Conservation (phyloP, 2,888 invertebrate genomes). For the Acanthacorydalis orientalis region DNA sequence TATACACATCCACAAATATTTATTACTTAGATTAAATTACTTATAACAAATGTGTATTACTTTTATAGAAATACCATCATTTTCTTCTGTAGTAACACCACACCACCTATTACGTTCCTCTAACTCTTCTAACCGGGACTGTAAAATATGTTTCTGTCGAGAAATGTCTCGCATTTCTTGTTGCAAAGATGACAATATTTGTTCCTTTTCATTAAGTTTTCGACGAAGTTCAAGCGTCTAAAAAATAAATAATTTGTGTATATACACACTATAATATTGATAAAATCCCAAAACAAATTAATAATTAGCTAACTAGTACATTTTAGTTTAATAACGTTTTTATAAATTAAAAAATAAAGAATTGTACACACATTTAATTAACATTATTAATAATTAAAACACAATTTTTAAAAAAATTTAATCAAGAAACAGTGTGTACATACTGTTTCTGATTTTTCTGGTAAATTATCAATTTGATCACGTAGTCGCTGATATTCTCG, state of each 20-base stretch:
- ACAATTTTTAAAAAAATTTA: neutral
- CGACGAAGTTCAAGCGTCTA: constrained; percentile 11
- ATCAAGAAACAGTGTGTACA: constrained; percentile 8
- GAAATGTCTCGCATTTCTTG: constrained; percentile 26
- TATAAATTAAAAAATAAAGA: constrained; percentile 1
- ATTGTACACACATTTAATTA: no score
- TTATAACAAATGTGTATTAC: constrained; percentile 11
- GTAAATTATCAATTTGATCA: constrained; percentile 21
- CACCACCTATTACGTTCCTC: constrained; percentile 10
- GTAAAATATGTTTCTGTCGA: constrained; percentile 26
- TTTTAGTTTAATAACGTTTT: constrained; percentile 1
- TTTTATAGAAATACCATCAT: constrained; percentile 15
- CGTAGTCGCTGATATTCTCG: constrained; percentile 28
- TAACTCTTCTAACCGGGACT: constrained; percentile 21
- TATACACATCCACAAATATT: no score
- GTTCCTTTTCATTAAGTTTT: constrained; percentile 26
- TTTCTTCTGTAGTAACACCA: constrained; percentile 9
- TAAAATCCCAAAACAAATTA: no score
- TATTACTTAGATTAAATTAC: neutral
- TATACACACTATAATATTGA: neutral
- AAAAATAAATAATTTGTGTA: neutral
- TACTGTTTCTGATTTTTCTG: constrained; percentile 20
- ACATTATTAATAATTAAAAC: no score
- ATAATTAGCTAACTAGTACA: no score
- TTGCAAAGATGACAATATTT: constrained; percentile 22